Conservation (phyloP, 2,797 vertebrate species). For the Neosilurus mollespiculum region DNA sequence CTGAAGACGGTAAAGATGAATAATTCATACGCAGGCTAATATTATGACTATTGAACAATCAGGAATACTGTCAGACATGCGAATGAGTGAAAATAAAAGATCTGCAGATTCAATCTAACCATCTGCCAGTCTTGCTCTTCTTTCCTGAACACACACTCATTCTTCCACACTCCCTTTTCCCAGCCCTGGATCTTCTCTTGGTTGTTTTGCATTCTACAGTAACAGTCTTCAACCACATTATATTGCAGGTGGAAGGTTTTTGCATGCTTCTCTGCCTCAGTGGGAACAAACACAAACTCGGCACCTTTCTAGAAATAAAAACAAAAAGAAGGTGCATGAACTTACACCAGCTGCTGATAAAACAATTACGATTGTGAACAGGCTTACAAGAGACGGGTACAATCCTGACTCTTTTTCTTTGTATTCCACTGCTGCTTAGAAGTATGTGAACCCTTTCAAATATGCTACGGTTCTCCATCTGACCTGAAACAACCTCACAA, state of each 20-base stretch:
- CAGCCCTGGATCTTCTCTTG: slow-evolving; percentile 78
- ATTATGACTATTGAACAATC: not conserved
- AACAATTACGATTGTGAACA: not conserved
- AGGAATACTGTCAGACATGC: not conserved
- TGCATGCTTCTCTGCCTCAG: slow-evolving; percentile 80
- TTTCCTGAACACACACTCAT: slow-evolving; percentile 86
- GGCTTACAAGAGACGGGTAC: not conserved
- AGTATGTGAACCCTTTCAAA: too few species aligned
- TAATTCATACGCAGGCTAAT: not conserved
- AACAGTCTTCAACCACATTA: slow-evolving; percentile 79
- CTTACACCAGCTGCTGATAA: too few species aligned
- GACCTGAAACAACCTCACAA: too few species aligned
- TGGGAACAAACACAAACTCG: slow-evolving; percentile 81
- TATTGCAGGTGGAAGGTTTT: slow-evolving; percentile 83
- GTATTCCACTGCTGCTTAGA: too few species aligned
- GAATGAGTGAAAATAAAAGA: not conserved
- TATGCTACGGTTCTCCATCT: too few species aligned
- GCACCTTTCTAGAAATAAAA: slow-evolving; percentile 65
- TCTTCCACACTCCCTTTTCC: slow-evolving; percentile 84
- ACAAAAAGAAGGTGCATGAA: not conserved
- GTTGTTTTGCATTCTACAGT: slow-evolving; percentile 79
- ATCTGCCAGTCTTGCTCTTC: slow-evolving; percentile 92
- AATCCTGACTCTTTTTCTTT: not conserved
- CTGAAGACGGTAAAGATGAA: not conserved
- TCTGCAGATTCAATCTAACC: slow-evolving; percentile 68